A percentile compares a stretch with the other conserved stretches of the same genome.
Conservation (phyloP, 2,797 vertebrate species). For the Pseudocheirus occidentalis region DNA sequence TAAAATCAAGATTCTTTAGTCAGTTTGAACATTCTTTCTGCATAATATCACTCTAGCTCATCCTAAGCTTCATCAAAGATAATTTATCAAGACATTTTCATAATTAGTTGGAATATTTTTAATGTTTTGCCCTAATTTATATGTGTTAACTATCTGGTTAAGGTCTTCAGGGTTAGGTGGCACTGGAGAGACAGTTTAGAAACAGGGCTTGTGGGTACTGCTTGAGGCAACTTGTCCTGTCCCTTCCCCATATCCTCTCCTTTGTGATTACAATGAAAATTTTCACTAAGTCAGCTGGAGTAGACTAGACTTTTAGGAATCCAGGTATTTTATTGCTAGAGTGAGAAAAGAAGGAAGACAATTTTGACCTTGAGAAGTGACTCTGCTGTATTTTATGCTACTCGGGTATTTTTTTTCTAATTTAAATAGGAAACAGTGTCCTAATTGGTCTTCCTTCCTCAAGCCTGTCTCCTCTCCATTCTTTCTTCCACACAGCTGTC, state of each 20-base stretch:
- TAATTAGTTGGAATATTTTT: neutral
- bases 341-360: neutral
- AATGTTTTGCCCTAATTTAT: neutral
- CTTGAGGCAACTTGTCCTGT: neutral
- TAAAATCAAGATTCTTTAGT: neutral
- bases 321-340: neutral
- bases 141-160: neutral
- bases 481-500: neutral
- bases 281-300: neutral
- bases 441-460: neutral
- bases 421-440: neutral
- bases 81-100: neutral
- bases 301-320: neutral
- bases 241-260: neutral
- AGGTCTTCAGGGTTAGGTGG: neutral
- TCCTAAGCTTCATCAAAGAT: neutral
- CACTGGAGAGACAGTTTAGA: neutral
- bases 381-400: neutral
- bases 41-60: neutral
- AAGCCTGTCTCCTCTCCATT: neutral
- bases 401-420: neutral
- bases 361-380: neutral
- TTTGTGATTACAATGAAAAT: neutral
- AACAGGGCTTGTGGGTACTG: neutral
- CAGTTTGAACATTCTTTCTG: neutral